phyloP scores from a whole-genome alignment of 1,140 invertebrate genomes.

The Nixonia krombeini region DNA sequence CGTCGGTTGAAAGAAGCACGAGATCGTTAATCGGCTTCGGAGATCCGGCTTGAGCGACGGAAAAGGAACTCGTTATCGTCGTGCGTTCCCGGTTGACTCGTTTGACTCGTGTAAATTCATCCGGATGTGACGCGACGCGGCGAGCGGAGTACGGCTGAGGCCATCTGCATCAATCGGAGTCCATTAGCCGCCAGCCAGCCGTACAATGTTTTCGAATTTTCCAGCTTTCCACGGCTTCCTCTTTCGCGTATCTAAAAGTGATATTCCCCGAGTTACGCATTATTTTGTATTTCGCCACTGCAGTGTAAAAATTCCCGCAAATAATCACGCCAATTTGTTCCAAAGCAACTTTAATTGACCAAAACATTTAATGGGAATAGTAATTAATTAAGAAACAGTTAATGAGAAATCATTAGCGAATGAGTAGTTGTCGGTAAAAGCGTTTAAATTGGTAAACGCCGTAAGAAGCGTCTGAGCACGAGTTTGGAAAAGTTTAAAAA shows the following conservation, averaged over 20 bases:
- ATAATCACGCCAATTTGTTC: too few relatives aligned
- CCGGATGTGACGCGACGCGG: constrained; percentile 66
- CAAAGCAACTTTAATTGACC: too few relatives aligned
- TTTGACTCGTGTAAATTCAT: constrained; percentile 70
- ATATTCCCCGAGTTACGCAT: background rate
- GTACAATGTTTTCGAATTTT: constrained; percentile 50
- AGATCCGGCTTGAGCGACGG: constrained; percentile 52
- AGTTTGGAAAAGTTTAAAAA: too few relatives aligned
- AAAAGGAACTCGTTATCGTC: constrained; percentile 63
- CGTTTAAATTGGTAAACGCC: too few relatives aligned
- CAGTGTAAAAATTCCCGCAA: too few relatives aligned
- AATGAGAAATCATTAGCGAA: too few relatives aligned
- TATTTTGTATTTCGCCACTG: too few relatives aligned
- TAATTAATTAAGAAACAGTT: too few relatives aligned
- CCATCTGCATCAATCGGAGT: constrained; percentile 65
- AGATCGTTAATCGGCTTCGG: constrained; percentile 48
- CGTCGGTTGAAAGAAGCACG: constrained; percentile 30
- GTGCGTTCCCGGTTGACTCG: constrained; percentile 54
- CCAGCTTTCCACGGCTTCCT: constrained; percentile 36
- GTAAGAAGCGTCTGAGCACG: too few relatives aligned
- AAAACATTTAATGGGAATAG: too few relatives aligned
- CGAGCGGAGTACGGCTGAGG: constrained; percentile 55
- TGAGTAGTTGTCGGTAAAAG: too few relatives aligned
- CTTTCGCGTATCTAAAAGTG: background rate
- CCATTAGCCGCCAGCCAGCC: constrained; percentile 51